Percentiles rank a stretch among this genome's conserved stretches.
Conservation (phyloP, 2,113 vertebrate species). For the Megatriorchis doriae region DNA sequence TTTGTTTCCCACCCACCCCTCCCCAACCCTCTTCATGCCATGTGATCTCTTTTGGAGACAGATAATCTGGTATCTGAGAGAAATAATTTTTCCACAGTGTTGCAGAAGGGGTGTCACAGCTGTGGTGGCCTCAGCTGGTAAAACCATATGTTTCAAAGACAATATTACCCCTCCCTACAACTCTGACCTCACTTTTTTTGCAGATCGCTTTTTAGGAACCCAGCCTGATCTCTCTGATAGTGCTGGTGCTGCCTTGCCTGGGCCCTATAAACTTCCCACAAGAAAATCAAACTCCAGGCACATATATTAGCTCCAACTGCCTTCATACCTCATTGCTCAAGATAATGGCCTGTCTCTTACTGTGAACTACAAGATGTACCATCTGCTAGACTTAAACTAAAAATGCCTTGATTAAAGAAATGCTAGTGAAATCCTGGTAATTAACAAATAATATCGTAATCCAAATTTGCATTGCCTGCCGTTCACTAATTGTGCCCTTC, state of each 20-base stretch:
- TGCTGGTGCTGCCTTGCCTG: not conserved
- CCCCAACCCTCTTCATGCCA: not conserved
- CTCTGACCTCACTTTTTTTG: not conserved
- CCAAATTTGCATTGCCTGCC: not conserved
- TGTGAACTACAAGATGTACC: not conserved
- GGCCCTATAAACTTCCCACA: not conserved
- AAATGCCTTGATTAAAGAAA: not conserved
- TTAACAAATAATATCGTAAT: not conserved
- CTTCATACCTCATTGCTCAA: not conserved
- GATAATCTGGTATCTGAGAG: not conserved
- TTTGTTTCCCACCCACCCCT: not conserved
- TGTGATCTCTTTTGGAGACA: not conserved
- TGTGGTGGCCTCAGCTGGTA: not conserved
- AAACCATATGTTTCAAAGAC: not conserved
- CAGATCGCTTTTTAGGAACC: not conserved
- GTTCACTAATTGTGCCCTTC: not conserved
- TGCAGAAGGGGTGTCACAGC: not conserved
- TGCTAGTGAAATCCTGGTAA: not conserved
- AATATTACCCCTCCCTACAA: not conserved
- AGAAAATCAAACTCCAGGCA: not conserved
- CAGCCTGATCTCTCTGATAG: not conserved
- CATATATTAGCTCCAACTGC: not conserved
- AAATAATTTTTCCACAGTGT: not conserved
- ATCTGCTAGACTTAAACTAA: not conserved
- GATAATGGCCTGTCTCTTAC: not conserved